A percentile compares a stretch with the other conserved stretches of the same genome.
Evolutionary conservation across 2,113 vertebrate genomes (phyloP).

Genomic region (Brachyhypopomus gauderio): DNA sequence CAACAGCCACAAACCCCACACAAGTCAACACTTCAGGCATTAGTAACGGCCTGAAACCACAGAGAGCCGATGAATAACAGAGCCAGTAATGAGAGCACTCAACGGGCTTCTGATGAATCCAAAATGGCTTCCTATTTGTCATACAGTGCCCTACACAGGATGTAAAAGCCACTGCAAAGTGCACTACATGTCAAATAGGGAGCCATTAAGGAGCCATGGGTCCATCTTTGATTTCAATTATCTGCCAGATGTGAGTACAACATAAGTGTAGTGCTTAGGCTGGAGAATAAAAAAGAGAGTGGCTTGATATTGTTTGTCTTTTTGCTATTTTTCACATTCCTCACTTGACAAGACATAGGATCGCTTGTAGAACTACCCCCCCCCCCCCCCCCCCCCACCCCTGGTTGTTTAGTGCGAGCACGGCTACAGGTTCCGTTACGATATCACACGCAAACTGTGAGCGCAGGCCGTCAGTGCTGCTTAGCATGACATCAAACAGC

Average conservation of each 20-base stretch:
- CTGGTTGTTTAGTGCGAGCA: not conserved
- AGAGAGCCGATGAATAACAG: not conserved
- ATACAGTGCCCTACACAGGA: not conserved
- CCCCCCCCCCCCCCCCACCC: not conserved
- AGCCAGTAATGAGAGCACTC: not conserved
- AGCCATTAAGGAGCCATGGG: not conserved
- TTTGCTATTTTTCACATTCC: not conserved
- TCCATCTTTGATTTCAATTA: constrained; percentile 5
- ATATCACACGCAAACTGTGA: no score
- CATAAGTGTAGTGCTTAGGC: not conserved
- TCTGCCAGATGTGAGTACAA: not conserved
- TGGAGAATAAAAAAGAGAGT: not conserved
- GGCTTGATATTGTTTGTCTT: not conserved
- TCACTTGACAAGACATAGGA: not conserved
- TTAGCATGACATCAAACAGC: not conserved
- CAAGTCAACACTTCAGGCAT: not conserved
- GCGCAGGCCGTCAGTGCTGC: not conserved
- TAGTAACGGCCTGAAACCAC: not conserved
- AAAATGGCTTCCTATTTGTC: constrained; percentile 4
- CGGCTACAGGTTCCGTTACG: no score
- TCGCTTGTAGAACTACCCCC: no score
- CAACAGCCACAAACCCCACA: not conserved
- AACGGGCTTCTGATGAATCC: not conserved
- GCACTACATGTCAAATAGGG: not conserved
- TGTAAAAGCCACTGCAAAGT: constrained; percentile 21